Evolutionary conservation across 2,113 vertebrate species (phyloP).

Genomic region (Festucalex cinctus): DNA sequence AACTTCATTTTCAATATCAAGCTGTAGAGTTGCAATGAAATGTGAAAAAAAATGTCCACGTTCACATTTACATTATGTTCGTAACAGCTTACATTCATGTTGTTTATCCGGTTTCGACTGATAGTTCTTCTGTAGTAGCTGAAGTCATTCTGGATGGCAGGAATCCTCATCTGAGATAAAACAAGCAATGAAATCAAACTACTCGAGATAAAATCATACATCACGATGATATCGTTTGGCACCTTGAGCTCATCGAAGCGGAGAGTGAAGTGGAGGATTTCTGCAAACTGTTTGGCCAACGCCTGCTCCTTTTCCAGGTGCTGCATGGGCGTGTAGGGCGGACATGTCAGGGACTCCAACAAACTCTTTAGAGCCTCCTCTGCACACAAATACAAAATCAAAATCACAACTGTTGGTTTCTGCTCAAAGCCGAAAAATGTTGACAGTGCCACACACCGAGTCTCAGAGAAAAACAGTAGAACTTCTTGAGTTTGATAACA

Average conservation of each 20-base stretch:
- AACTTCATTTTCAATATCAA: conserved; percentile 96
- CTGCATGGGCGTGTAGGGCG: conserved; percentile 90
- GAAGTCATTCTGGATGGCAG: conserved; percentile 98
- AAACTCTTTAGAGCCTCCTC: conserved; percentile 92
- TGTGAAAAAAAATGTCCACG: not conserved
- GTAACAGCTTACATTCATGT: conserved; percentile 87
- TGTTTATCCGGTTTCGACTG: conserved; percentile 94
- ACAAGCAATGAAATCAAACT: not conserved
- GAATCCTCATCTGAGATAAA: conserved; percentile 88
- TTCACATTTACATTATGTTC: not conserved
- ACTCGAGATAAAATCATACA: not conserved
- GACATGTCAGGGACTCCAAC: conserved; percentile 87
- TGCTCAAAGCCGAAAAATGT: not conserved
- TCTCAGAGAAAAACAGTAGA: conserved; percentile 93
- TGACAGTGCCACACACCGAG: conserved; percentile 73
- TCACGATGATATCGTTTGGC: not conserved
- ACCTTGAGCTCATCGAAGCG: conserved; percentile 99
- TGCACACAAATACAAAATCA: conserved; percentile 40
- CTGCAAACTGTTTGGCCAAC: conserved; percentile 95
- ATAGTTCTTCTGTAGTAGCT: conserved; percentile 96
- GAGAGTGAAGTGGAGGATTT: conserved; percentile 97
- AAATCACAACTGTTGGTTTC: not conserved
- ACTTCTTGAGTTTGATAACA: conserved; percentile 92
- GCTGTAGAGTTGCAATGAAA: conserved; percentile 57
- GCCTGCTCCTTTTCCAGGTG: conserved; percentile 97